Percentiles rank a stretch among this genome's conserved stretches.
phyloP scores from a whole-genome alignment of 1,140 invertebrate species.

The Dufourea novaeangliae region DNA sequence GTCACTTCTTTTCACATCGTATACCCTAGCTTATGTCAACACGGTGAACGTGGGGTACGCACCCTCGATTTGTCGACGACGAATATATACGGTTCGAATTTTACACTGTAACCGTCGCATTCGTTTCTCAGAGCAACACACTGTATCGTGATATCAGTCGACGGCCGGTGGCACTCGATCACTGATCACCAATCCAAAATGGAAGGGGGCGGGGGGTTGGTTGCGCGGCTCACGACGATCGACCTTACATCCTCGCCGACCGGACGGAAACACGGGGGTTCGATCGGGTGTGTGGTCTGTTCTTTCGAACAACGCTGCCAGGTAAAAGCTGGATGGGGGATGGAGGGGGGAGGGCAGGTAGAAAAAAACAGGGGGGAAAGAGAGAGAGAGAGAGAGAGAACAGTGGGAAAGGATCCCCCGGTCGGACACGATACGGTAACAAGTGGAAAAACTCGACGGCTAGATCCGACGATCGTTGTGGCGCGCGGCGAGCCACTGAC shows the following conservation, averaged over 20 bases:
- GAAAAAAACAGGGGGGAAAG: not conserved
- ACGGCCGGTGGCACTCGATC: conserved; percentile 18
- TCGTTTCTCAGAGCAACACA: conserved; percentile 15
- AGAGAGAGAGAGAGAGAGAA: not conserved
- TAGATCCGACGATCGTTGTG: conserved; percentile 69
- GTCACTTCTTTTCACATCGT: too few species aligned
- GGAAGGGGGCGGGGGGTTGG: too few species aligned
- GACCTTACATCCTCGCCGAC: not conserved
- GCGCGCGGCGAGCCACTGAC: conserved; percentile 77
- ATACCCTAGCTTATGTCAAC: too few species aligned
- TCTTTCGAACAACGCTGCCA: too few species aligned
- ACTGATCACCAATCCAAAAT: conserved; percentile 24
- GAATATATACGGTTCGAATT: not conserved
- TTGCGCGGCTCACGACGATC: not conserved
- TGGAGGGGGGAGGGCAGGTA: not conserved
- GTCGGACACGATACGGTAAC: conserved; percentile 42
- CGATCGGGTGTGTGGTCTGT: too few species aligned
- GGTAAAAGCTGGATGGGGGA: not conserved
- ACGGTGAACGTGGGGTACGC: too few species aligned
- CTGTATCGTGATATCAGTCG: not conserved
- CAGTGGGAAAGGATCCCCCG: not conserved
- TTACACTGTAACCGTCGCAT: conserved; percentile 27
- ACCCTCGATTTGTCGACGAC: not conserved
- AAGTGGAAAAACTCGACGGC: conserved; percentile 65
- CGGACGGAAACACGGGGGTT: not conserved